These are phyloP conservation scores for Pteropus alecto DNA, from an alignment of 2,113 vertebrate species.

Conservation along the genomic window DNA sequence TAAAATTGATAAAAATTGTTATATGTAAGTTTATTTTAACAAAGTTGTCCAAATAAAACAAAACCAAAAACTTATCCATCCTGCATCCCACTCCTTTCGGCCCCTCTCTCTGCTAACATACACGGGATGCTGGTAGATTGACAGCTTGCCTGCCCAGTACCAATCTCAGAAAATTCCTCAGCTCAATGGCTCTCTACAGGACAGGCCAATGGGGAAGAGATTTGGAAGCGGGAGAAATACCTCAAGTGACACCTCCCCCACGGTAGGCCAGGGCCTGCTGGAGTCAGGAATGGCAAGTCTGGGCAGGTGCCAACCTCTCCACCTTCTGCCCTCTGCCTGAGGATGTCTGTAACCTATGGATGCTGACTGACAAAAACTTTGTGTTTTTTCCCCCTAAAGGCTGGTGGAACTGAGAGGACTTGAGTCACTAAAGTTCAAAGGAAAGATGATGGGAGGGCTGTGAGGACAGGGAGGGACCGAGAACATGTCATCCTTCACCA, in stretches of 20 bases:
- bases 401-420: background rate
- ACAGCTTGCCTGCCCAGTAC: accelerated
- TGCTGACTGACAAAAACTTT: background rate
- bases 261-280: background rate
- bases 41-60: background rate
- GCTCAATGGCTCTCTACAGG: too few species aligned
- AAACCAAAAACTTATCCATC: background rate
- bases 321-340: background rate
- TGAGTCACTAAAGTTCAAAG: background rate
- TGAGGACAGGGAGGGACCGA: background rate
- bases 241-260: background rate
- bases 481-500: background rate
- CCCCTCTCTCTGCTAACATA: background rate
- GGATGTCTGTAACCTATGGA: background rate
- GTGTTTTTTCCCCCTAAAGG: background rate
- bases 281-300: background rate
- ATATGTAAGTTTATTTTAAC: background rate
- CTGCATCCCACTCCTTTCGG: background rate
- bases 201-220: background rate
- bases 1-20: background rate
- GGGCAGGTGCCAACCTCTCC: background rate
- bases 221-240: background rate
- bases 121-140: background rate
- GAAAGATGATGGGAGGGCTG: background rate
- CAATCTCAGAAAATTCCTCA: background rate